Evolutionary conservation across 2,888 invertebrate genomes (phyloP).

Genomic region (Strigamia crassipes): DNA sequence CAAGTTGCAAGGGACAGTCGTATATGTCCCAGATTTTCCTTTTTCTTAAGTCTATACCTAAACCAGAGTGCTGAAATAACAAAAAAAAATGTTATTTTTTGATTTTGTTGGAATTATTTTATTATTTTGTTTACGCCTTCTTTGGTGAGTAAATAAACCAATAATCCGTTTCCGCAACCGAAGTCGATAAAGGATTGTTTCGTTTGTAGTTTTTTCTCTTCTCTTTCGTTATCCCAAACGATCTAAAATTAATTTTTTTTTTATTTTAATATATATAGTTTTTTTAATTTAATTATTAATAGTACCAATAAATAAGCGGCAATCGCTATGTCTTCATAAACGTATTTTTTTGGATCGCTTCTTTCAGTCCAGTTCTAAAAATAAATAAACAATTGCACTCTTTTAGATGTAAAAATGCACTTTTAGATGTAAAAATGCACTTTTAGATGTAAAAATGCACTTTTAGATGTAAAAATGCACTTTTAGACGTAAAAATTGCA

Average conservation of each 20-base stretch:
- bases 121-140: slow-evolving; percentile 76
- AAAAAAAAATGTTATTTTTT: neutral
- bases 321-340: slow-evolving; percentile 95
- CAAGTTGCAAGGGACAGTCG: slow-evolving; percentile 51
- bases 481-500: too few relatives aligned
- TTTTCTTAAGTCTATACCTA: slow-evolving; percentile 81
- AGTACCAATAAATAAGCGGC: slow-evolving; percentile 75
- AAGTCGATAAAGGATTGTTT: slow-evolving; percentile 82
- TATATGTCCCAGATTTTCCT: slow-evolving; percentile 87
- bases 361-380: slow-evolving; percentile 84
- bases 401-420: too few relatives aligned
- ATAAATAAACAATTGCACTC: slow-evolving; percentile 28
- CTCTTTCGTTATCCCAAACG: slow-evolving; percentile 72
- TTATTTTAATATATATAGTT: too few relatives aligned
- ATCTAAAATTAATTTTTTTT: slow-evolving; percentile 60
- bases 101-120: neutral
- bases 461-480: too few relatives aligned
- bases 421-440: too few relatives aligned
- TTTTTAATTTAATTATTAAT: neutral
- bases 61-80: slow-evolving; percentile 65
- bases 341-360: slow-evolving; percentile 92
- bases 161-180: slow-evolving; percentile 96
- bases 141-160: slow-evolving; percentile 80
- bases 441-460: too few relatives aligned
- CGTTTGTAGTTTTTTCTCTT: slow-evolving; percentile 57